Percentiles rank a stretch among this genome's conserved stretches.
phyloP scores from a whole-genome alignment of 2,888 invertebrate species.

The Mythimna ferrago region DNA sequence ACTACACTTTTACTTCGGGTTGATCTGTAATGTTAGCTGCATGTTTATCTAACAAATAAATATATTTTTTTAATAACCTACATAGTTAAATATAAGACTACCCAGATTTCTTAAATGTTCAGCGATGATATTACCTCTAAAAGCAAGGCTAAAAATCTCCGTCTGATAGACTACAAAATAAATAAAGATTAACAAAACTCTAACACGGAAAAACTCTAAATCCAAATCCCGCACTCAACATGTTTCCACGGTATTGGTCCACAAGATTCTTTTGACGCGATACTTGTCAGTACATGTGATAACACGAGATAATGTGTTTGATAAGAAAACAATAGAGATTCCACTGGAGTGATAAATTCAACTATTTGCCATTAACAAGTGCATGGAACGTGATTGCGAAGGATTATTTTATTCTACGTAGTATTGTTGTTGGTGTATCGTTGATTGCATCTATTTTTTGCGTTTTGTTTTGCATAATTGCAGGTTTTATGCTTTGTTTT shows the following conservation, averaged over 20 bases:
- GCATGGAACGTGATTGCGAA: conserved; percentile 41
- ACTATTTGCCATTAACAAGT: conserved; percentile 59
- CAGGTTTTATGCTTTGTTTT: conserved; percentile 3
- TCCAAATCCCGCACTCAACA: conserved; percentile 29
- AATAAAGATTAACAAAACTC: conserved; percentile 8
- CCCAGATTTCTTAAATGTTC: background rate
- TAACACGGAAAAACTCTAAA: conserved; percentile 10
- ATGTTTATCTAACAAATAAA: no score
- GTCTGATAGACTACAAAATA: conserved; percentile 8
- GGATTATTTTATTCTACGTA: conserved; percentile 18
- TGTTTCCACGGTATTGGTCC: conserved; percentile 30
- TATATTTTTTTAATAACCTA: no score
- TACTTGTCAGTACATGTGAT: conserved; percentile 65
- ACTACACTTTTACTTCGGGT: no score
- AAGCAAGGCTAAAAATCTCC: background rate
- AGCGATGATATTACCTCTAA: background rate
- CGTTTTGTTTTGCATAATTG: conserved; percentile 34
- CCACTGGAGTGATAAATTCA: conserved; percentile 57
- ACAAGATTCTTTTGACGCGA: conserved; percentile 48
- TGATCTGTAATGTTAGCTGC: no score
- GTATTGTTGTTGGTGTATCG: conserved; percentile 18
- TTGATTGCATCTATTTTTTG: conserved; percentile 28
- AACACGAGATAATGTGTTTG: conserved; percentile 62
- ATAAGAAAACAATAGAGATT: conserved; percentile 69
- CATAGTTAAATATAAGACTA: no score